phyloP scores from a whole-genome alignment of 2,888 invertebrate species.

The Dicroscelio sp. region DNA sequence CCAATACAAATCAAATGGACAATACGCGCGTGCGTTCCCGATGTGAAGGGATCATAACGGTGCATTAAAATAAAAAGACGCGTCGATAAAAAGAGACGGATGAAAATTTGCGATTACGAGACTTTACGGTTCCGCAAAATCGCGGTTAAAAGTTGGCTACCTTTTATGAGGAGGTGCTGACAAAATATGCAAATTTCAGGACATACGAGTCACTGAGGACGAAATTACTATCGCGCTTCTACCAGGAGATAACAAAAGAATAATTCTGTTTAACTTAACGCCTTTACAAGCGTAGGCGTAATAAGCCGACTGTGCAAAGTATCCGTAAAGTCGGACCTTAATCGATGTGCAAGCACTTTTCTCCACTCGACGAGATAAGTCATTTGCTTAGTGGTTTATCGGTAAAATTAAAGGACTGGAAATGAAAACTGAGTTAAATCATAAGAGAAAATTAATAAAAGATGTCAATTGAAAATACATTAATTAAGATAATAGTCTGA shows the following conservation, averaged over 20 bases:
- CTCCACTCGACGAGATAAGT: too few relatives aligned
- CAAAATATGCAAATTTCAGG: conserved; percentile 80
- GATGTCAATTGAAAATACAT: too few relatives aligned
- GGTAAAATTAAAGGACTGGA: too few relatives aligned
- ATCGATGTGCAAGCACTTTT: conserved; percentile 37
- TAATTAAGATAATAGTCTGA: too few relatives aligned
- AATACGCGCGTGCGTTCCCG: too few relatives aligned
- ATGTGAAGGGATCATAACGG: too few relatives aligned
- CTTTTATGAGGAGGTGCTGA: conserved; percentile 48
- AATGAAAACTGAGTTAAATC: too few relatives aligned
- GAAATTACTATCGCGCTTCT: conserved; percentile 70
- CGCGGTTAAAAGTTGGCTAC: conserved; percentile 48
- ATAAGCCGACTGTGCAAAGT: conserved; percentile 47
- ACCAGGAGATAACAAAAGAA: conserved; percentile 73
- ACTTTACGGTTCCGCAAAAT: conserved; percentile 39
- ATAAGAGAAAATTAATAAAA: too few relatives aligned
- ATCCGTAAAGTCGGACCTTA: conserved; percentile 41
- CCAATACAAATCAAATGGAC: too few relatives aligned
- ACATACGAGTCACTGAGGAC: conserved; percentile 61
- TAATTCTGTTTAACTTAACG: conserved; percentile 67
- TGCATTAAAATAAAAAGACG: too few relatives aligned
- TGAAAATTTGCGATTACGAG: conserved; percentile 37
- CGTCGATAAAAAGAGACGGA: too few relatives aligned
- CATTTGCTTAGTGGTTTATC: too few relatives aligned
- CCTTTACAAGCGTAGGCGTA: conserved; percentile 58